Evolutionary conservation across 2,888 invertebrate species (phyloP), one percentile per base, ranked within the genome.

Genomic region (Tetanocera ferruginea): DNA sequence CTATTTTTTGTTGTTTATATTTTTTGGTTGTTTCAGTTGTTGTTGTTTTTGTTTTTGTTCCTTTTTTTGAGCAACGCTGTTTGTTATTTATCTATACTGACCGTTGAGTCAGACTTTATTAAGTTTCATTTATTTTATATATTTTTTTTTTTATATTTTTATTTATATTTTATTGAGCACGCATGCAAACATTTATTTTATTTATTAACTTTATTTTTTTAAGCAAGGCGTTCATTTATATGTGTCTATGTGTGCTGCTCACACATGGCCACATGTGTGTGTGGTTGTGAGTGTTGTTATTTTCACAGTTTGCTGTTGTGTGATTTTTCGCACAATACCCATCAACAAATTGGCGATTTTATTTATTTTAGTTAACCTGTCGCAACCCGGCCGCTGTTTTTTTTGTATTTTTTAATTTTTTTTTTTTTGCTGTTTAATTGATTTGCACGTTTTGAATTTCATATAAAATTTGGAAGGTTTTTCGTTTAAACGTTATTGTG

Each of bases 301-400:
- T 78, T 80, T 80, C 80, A 81, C 82, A 80, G 83, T 83, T 83
- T 25, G 19, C 49, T 84, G 83, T 74, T 79, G 80, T 85, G 83
- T 83, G 84, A 80, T 78, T 78, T 80, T 80, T 80, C 80, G 75
- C 80, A 76, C 80, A 80, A 78, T 80, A 78, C 78, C 73, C 76
- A 80, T 80, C 80, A 79, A 74, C 66, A 80, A 78, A 77, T 64
- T 74, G 62, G 28, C 60, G 72, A 64, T 70, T 66, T 75, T 73
- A 75, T 77, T 79, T 77, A 51, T 76, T 76, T 76, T 57, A 34
- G 25, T 79, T 76, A 76, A 79, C 62, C 73, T 73, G 67, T 75
- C 52, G 77, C 77, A 70, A 73, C 70, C 74, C 25, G 52, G 51
- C 55, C 62, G 73, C 73, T 62, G 62, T 73, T 73, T 73, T 73